phyloP scores from a whole-genome alignment of 2,888 invertebrate species.

The Amphipyra tragopoginis region DNA sequence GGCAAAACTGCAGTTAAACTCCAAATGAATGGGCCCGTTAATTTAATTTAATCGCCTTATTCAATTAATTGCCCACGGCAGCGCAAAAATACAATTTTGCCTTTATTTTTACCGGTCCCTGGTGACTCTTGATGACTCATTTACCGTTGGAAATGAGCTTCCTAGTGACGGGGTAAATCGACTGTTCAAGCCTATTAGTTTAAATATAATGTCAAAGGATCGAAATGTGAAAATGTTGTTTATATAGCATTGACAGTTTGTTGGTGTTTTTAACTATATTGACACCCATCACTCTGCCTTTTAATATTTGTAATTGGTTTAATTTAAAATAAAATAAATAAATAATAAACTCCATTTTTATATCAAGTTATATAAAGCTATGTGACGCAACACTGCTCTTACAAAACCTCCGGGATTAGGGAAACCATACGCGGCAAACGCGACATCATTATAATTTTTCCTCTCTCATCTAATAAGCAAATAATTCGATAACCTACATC shows the following conservation, averaged over 20 bases:
- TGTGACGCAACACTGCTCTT: no score
- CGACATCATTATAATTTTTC: slow-evolving; percentile 16
- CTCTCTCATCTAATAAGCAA: slow-evolving; percentile 28
- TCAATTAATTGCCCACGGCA: slow-evolving; percentile 55
- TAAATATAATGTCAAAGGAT: slow-evolving; percentile 28
- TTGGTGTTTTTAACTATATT: no score
- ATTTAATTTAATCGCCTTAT: slow-evolving; percentile 63
- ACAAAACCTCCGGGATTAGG: neutral
- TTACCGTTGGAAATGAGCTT: slow-evolving; percentile 38
- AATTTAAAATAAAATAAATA: no score
- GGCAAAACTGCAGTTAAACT: slow-evolving; percentile 58
- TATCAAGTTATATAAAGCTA: no score
- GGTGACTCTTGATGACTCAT: slow-evolving; percentile 54
- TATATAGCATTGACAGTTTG: neutral
- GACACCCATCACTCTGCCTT: no score
- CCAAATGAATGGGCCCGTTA: slow-evolving; percentile 59
- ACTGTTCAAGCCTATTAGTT: slow-evolving; percentile 32
- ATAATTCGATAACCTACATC: slow-evolving; percentile 33
- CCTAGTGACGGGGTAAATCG: slow-evolving; percentile 27
- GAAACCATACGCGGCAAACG: slow-evolving; percentile 5
- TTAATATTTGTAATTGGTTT: no score
- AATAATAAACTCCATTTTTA: no score
- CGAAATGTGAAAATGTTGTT: neutral
- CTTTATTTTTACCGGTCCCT: slow-evolving; percentile 51
- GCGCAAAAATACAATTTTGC: slow-evolving; percentile 56